Evolutionary conservation across 1,140 invertebrate species (phyloP), one percentile per base, ranked within the genome.

Genomic region (Tetramorium alpestre): DNA sequence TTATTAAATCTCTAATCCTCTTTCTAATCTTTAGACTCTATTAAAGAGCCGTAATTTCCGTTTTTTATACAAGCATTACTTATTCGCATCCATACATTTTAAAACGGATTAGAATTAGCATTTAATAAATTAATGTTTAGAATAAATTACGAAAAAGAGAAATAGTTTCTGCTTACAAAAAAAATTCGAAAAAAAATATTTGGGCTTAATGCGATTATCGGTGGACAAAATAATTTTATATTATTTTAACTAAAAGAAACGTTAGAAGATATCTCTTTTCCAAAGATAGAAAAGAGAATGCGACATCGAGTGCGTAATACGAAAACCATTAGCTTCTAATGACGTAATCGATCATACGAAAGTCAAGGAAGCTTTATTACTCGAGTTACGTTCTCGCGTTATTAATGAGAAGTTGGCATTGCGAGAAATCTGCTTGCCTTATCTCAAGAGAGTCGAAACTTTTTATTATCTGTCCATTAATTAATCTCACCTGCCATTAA

Each of bases 351-450:
- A 47, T 47, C 22, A 47, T 44, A 13, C 41, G 44, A 69, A 49
- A 69, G 41, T 49, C 13, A 69, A 16, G 41, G 22, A 49, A 69
- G 22, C 3, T 13, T 47, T 49, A 69, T 49, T 49, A 69, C 49
- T 69, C 11, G 25, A 47, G 1, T 44, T 47, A 44, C 10, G 22
- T 69, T 47, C 65, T 69, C 38, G 11, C 22, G n/a, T 69, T 47
- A 69, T 69, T 69, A 69, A 69, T 69, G 11, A 69, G 22, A 69
- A 69, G 41, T 47, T 25, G 38, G 41, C 44, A 47, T 47, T 69
- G 65, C 41, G 41, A 69, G 6, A 69, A 47, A 69, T 69, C n/a
- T 28, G 22, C 22, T 69, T 5, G 22, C 5, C 16, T 69, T 25
- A 69, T 49, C 33, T 65, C 33, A 47, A 44, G 2, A 44, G 1